Conservation (phyloP, 2,888 invertebrate species). For the Actias luna region DNA sequence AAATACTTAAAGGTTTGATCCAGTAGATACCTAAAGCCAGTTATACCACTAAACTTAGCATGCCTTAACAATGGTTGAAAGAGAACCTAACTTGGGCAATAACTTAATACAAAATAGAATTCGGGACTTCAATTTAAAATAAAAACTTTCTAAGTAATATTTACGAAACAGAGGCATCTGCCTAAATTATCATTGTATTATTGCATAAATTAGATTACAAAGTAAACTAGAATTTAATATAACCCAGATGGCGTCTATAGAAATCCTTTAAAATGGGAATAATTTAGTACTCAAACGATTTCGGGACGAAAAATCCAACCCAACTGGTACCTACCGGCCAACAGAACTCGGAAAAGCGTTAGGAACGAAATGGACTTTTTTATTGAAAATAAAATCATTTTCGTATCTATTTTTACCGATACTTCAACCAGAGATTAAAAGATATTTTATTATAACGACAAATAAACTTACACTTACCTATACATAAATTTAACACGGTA, state of each 20-base stretch:
- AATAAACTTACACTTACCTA: too few relatives aligned
- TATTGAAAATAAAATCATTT: neutral
- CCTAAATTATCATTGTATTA: neutral
- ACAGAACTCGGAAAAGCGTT: neutral
- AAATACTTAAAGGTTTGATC: too few relatives aligned
- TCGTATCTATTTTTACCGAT: neutral
- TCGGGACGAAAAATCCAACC: neutral
- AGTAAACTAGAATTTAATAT: neutral
- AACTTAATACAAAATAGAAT: too few relatives aligned
- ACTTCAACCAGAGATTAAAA: neutral
- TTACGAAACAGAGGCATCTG: neutral
- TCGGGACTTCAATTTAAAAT: too few relatives aligned
- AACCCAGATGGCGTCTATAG: constrained; percentile 1
- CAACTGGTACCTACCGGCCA: neutral
- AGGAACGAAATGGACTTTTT: constrained; percentile 1
- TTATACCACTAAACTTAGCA: too few relatives aligned
- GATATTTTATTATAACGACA: too few relatives aligned
- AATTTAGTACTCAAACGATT: neutral
- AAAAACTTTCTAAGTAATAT: neutral
- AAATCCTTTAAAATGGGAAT: constrained; percentile 1
- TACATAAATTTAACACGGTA: too few relatives aligned
- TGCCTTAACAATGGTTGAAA: too few relatives aligned
- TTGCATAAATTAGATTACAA: neutral
- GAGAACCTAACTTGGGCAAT: too few relatives aligned
- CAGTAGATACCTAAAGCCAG: too few relatives aligned